Evolutionary conservation across 2,888 invertebrate genomes (phyloP), one percentile per base, ranked within the genome.

Genomic region (Metalampra italica): DNA sequence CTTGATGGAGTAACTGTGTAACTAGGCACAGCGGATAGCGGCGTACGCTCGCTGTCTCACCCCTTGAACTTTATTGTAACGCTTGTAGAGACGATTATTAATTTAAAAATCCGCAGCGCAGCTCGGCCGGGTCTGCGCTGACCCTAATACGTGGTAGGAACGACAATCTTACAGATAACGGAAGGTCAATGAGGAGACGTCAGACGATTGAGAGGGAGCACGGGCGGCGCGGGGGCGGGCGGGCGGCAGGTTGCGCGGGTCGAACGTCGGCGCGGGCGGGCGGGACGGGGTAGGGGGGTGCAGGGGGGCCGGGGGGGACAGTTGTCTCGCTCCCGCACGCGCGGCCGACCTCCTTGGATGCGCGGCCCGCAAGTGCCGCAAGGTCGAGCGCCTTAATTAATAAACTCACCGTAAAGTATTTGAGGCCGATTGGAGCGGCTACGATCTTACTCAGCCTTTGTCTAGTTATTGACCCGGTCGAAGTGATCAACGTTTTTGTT

Each of bases 331-430:
- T 85, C 44, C 15, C 77, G 54, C 75, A 60, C 82, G 65, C 71
- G 68, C 71, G 68, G 67, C 76, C 86, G 85, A 84, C 85, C 87
- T 87, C 87, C 84, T 87, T 86, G 83, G 86, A 85, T 86, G 87
- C 76, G 82, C 87, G 82, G 82, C 84, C 77, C 79, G 84, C 88
- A 88, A 87, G 82, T 82, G 84, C 77, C 79, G 84, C 88, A 88
- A 87, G 89, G 88, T 87, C 88, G 89, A 82, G 78, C 75, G 86
- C 83, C 82, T 87, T 89, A 89, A 89, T 89, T 89, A 89, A 89
- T 89, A 88, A 89, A 88, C 87, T 83, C 86, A 82, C 82, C 83
- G 86, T 88, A 83, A 87, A 88, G 84, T 86, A 88, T 89, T 86
- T 86, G 87, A 88, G 84, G 82, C 83, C 85, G 87, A 87, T 87